phyloP scores from a whole-genome alignment of 2,888 invertebrate species.

The Diaprepes abbreviatus region DNA sequence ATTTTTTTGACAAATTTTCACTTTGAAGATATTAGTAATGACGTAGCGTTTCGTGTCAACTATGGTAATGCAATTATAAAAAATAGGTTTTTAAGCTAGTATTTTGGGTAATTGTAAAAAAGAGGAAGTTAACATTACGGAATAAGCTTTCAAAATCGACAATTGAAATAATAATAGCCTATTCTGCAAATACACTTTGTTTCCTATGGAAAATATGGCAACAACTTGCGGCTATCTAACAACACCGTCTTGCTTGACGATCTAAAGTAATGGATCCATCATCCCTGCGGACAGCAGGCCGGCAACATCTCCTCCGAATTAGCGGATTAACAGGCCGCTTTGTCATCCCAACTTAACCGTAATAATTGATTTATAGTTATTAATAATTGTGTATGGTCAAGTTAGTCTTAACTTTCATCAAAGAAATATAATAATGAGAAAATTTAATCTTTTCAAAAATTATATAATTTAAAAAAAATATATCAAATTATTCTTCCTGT shows the following conservation, averaged over 20 bases:
- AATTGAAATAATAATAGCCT: no score
- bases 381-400: slow-evolving; percentile 23
- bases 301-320: slow-evolving; percentile 60
- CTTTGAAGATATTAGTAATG: no score
- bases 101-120: no score
- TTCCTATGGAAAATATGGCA: slow-evolving; percentile 26
- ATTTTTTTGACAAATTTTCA: no score
- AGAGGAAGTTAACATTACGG: no score
- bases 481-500: no score
- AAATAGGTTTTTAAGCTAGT: no score
- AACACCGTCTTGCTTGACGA: slow-evolving; percentile 62
- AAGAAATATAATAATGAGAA: neutral
- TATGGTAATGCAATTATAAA: no score
- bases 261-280: slow-evolving; percentile 70
- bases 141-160: no score
- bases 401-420: neutral
- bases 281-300: slow-evolving; percentile 66
- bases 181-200: no score
- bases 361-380: slow-evolving; percentile 47
- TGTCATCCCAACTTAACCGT: slow-evolving; percentile 55
- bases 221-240: slow-evolving; percentile 30
- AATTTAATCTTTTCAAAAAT: neutral
- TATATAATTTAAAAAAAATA: no score
- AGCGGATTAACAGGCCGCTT: slow-evolving; percentile 60
- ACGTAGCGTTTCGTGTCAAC: no score